These are phyloP conservation scores for Meriones unguiculatus DNA, from an alignment of 2,113 vertebrate genomes.

Conservation along the genomic window DNA sequence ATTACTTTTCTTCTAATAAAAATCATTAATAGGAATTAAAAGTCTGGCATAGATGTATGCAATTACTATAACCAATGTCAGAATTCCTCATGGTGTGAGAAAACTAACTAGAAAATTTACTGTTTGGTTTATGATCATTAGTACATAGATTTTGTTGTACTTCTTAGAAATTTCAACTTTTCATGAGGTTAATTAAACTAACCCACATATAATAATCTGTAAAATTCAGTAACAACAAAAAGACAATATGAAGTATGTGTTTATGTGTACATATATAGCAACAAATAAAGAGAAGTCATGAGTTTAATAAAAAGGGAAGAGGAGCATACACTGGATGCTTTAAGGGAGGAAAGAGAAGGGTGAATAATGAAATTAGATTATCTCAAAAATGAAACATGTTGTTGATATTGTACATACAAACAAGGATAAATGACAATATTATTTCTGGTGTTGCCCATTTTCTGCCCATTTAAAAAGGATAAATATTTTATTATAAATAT, in stretches of 20 bases:
- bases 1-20: not conserved
- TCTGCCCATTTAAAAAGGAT: not conserved
- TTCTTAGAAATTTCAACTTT: not conserved
- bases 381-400: not conserved
- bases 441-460: not conserved
- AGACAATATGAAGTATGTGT: not conserved
- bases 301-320: not conserved
- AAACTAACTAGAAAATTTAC: not conserved
- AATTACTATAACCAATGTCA: not conserved
- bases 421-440: not conserved
- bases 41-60: not conserved
- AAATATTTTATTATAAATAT: not conserved
- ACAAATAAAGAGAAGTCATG: not conserved
- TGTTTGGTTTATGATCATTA: not conserved
- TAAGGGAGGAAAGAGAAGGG: not conserved
- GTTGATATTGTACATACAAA: not conserved
- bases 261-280: not conserved
- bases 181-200: not conserved
- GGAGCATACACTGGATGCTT: not conserved
- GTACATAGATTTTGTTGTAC: not conserved
- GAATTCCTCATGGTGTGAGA: not conserved
- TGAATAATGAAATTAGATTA: not conserved
- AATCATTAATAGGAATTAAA: not conserved
- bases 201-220: not conserved
- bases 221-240: not conserved